Conservation (phyloP, 2,888 invertebrate genomes). For the Uloborus plumipes region DNA sequence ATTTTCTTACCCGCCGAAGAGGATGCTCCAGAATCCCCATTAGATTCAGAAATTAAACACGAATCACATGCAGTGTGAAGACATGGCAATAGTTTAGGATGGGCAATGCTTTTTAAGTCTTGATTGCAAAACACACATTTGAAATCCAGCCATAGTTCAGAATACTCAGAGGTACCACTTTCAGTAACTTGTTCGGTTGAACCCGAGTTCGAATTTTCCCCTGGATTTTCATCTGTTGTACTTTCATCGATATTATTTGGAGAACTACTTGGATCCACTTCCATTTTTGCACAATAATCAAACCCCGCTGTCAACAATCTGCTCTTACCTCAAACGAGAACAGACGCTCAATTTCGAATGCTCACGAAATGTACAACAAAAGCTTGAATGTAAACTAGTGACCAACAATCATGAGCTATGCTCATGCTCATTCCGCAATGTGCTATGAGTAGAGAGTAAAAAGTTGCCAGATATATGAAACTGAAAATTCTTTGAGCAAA, state of each 20-base stretch:
- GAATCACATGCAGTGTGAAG: conserved; percentile 86
- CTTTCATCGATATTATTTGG: conserved; percentile 23
- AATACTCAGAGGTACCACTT: conserved; percentile 42
- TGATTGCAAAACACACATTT: conserved; percentile 74
- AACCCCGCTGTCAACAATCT: not conserved
- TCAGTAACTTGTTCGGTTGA: conserved; percentile 58
- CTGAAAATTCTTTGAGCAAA: conserved; percentile 45
- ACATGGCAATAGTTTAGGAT: conserved; percentile 88
- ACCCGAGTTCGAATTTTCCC: conserved; percentile 30
- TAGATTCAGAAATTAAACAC: conserved; percentile 77
- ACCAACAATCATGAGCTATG: conserved; percentile 5
- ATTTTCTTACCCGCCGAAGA: conserved; percentile 38
- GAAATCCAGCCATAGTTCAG: conserved; percentile 48
- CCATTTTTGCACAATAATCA: not conserved
- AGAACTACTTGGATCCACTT: conserved; percentile 36
- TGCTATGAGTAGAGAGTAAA: conserved; percentile 12
- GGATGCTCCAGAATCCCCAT: conserved; percentile 65
- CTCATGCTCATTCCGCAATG: conserved; percentile 28
- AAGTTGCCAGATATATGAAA: conserved; percentile 16
- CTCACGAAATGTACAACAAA: not conserved
- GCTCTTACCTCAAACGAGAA: not conserved
- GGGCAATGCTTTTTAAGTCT: conserved; percentile 72
- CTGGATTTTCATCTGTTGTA: conserved; percentile 22
- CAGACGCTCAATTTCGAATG: not conserved
- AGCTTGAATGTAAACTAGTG: not conserved